Conservation (phyloP, 2,797 vertebrate genomes). For the Podarcis lilfordi region DNA sequence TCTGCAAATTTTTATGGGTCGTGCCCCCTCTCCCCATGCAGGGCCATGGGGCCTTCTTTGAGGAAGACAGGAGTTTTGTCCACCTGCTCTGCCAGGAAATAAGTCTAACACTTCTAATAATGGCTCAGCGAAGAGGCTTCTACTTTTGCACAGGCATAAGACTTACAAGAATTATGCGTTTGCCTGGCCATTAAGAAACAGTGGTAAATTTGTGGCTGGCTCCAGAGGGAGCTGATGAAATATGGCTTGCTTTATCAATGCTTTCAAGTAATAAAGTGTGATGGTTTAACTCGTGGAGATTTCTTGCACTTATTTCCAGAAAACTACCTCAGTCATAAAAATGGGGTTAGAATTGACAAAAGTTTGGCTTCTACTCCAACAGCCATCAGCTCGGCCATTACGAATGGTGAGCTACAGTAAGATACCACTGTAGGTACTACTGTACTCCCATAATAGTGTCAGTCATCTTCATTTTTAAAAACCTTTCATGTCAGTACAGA, state of each 20-base stretch:
- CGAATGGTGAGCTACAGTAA: conserved; percentile 36
- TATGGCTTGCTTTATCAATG: conserved; percentile 69
- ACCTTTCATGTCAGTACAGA: conserved; percentile 55
- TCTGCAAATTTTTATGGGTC: neutral
- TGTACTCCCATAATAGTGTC: conserved; percentile 53
- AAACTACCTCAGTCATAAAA: conserved; percentile 41
- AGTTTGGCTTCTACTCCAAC: conserved; percentile 52
- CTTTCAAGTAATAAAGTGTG: conserved; percentile 73
- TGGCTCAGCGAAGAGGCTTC: conserved; percentile 44
- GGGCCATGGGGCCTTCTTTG: no score
- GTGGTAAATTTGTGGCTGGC: conserved; percentile 63
- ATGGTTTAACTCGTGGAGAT: conserved; percentile 71
- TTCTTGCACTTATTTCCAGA: conserved; percentile 73
- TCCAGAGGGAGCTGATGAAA: conserved; percentile 65
- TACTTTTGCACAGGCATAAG: conserved; percentile 44
- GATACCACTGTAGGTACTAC: conserved; percentile 39
- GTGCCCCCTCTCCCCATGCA: no score
- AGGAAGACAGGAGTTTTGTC: conserved; percentile 11
- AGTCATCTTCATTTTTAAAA: conserved; percentile 39
- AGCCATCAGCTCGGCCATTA: conserved; percentile 50
- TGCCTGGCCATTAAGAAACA: conserved; percentile 65
- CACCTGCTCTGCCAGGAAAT: conserved; percentile 17
- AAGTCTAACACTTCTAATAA: conserved; percentile 19
- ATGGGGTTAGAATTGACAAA: conserved; percentile 59
- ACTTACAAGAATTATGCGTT: conserved; percentile 53